Evolutionary conservation across 2,888 invertebrate genomes (phyloP).

Genomic region (Monoplex corrugatus): DNA sequence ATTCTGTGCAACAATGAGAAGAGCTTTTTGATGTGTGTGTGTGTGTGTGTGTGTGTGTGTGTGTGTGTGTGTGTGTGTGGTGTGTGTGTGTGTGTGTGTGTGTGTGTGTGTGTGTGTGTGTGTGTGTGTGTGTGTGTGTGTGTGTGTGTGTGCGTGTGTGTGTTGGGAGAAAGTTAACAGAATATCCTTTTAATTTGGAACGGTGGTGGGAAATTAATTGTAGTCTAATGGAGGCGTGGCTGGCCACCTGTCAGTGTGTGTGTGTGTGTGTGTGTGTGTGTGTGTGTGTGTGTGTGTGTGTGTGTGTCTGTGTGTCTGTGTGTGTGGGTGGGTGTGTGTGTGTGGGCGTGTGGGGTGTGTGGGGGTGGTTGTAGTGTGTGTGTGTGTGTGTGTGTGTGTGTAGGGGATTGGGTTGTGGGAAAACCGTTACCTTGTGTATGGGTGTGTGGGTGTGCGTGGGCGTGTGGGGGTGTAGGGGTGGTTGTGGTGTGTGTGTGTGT

Average conservation of each 20-base stretch:
- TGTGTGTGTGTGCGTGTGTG: constrained; percentile 10
- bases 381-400: neutral
- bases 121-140: neutral
- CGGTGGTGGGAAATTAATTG: no score
- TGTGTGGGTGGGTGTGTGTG: neutral
- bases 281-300: neutral
- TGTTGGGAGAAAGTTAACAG: no score
- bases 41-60: no score
- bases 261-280: neutral
- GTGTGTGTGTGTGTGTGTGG: neutral
- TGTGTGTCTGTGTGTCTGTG: neutral
- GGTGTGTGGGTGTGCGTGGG: neutral
- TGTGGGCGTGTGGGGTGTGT: neutral
- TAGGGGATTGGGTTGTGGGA: neutral
- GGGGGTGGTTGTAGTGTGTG: no score
- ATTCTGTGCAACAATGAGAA: no score
- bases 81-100: neutral
- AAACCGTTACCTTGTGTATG: neutral
- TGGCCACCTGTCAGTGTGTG: neutral
- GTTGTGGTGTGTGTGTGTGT: constrained; percentile 1
- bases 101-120: neutral
- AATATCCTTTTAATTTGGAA: no score
- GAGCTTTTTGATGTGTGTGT: no score
- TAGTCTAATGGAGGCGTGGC: no score
- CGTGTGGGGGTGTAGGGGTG: neutral